Conservation (phyloP, 2,797 vertebrate species). For the Myioborus miniatus region DNA sequence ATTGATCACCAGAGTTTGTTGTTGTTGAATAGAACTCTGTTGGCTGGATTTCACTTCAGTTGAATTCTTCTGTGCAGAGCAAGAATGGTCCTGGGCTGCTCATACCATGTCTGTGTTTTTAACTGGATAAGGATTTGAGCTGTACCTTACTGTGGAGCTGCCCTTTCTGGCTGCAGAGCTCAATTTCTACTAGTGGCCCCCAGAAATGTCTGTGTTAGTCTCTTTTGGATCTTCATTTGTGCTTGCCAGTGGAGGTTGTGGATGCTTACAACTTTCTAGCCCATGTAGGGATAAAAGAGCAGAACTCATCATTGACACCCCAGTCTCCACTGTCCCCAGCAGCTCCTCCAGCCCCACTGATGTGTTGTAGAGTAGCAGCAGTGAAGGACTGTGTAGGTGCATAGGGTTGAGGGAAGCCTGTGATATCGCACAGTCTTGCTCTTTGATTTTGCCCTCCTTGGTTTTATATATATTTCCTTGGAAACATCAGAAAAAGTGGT, state of each 20-base stretch:
- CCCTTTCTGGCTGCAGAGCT: not conserved
- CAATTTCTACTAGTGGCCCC: not conserved
- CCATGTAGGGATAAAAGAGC: not conserved
- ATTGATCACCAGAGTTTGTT: not conserved
- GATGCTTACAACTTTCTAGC: not conserved
- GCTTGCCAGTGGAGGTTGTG: not conserved
- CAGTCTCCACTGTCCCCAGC: not conserved
- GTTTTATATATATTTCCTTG: not conserved
- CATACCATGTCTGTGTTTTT: not conserved
- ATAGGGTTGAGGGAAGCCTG: accelerated
- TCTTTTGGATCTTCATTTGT: not conserved
- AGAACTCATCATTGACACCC: not conserved
- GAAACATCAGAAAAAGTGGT: not conserved
- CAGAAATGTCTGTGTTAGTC: not conserved
- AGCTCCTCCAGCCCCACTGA: not conserved
- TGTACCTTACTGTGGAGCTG: not conserved
- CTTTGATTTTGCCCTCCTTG: not conserved
- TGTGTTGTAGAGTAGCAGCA: not conserved
- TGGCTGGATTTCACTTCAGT: not conserved
- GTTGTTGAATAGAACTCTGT: not conserved
- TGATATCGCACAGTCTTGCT: not conserved
- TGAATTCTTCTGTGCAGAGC: not conserved
- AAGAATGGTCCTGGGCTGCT: not conserved
- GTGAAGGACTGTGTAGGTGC: not conserved
- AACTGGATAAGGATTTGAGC: not conserved